Evolutionary conservation across 2,113 vertebrate genomes (phyloP), one percentile per base, ranked within the genome.

Genomic region (Canis aureus): DNA sequence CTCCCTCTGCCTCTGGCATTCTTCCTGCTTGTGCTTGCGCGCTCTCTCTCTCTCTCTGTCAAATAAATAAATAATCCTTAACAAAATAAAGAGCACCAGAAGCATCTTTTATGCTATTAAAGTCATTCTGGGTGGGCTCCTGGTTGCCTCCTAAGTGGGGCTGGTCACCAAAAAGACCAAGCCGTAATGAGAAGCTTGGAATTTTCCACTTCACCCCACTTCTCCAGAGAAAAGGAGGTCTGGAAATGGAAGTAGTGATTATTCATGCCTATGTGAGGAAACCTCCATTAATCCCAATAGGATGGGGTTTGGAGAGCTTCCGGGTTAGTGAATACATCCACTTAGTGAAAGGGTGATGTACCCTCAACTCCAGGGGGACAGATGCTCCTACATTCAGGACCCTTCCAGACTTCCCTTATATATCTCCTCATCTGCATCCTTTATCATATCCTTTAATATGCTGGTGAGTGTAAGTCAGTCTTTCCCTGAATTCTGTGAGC

Each of bases 311-410:
- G 1, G 79, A 22, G 4, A 3, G 35, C 38, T 82, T 25, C 55
- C 35, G 13, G 17, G 13, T 60, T 20, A 27, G 35, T 25, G 53
- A 71, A 49, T 27, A n/a, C 11, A 25, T 27, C n/a, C 51, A 0
- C 29, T 0, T 43, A 60, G 35, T 3, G 1, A 13, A 27, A 82
- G 1, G 20, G 10, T 20, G 66, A 16, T 2, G 13, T 2, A 5
- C 27, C n/a, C 22, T 53, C 20, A 51, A 4, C 53, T 51, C 27
- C 19, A 49, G 3, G 19, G 16, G 16, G n/a, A 32, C 25, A 1
- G 17, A 10, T 59, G 49, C 53, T 59, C 25, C n/a, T 0, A n/a
- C 35, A 20, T 25, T 20, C 4, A 10, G 38, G 19, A 60, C 19
- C 11, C 55, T 32, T 17, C 55, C 55, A 32, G 69, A 32, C 38